Evolutionary conservation across 2,888 invertebrate genomes (phyloP).

Genomic region (Alsophila aescularia): DNA sequence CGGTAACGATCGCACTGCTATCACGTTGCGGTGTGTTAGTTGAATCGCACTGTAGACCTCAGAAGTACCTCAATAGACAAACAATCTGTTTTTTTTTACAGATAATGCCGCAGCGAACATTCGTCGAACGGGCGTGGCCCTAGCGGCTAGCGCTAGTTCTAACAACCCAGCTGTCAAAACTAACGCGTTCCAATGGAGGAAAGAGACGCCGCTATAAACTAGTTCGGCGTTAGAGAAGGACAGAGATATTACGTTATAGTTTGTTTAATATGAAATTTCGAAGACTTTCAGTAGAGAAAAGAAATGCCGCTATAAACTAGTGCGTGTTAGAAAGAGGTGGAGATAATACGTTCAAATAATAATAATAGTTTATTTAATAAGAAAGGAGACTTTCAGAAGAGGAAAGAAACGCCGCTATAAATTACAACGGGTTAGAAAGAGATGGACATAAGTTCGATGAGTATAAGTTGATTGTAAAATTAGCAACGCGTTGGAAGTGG

Average conservation of each 20-base stretch:
- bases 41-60: too few species aligned
- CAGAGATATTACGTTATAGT: background rate
- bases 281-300: too few species aligned
- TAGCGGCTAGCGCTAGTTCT: constrained; percentile 83
- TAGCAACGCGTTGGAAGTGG: too few species aligned
- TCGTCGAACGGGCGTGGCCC: constrained; percentile 82
- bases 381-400: too few species aligned
- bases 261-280: too few species aligned
- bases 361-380: too few species aligned
- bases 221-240: background rate
- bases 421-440: background rate
- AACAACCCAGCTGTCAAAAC: constrained; percentile 86
- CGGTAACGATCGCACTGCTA: too few species aligned
- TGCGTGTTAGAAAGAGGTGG: background rate
- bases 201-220: constrained; percentile 89
- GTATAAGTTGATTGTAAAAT: too few species aligned
- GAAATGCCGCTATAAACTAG: constrained; percentile 59
- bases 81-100: constrained; percentile 36
- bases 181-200: constrained; percentile 93
- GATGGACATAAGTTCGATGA: background rate
- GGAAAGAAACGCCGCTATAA: background rate
- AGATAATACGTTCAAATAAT: background rate
- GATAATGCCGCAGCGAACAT: constrained; percentile 86
- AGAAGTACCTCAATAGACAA: too few species aligned
- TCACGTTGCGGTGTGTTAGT: too few species aligned